Percentiles rank a stretch among this genome's conserved stretches.
Evolutionary conservation across 2,113 vertebrate genomes (phyloP).

Genomic region (Tautogolabrus adspersus): DNA sequence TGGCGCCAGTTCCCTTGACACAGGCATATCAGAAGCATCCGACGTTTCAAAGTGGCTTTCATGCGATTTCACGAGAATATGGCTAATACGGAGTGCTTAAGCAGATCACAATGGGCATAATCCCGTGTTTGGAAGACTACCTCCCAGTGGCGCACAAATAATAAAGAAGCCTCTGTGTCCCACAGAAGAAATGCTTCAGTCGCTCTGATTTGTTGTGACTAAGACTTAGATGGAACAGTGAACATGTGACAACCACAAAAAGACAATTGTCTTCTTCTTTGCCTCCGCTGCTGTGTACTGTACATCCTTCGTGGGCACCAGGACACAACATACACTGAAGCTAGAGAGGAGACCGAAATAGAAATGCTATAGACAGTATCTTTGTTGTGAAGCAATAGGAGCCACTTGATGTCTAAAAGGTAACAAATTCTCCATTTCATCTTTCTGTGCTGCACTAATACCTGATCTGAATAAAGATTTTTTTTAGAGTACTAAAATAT

Average conservation of each 20-base stretch:
- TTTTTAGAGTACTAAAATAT: slow-evolving; percentile 19
- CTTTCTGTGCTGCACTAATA: slow-evolving; percentile 21
- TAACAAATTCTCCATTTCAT: slow-evolving; percentile 11
- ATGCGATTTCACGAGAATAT: slow-evolving; percentile 65
- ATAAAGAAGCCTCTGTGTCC: slow-evolving; percentile 48
- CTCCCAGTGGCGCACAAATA: slow-evolving; percentile 40
- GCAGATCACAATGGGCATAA: slow-evolving; percentile 71
- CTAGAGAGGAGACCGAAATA: slow-evolving; percentile 30
- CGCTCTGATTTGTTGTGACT: slow-evolving; percentile 66
- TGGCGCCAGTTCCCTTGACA: slow-evolving; percentile 52
- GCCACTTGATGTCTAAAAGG: background rate
- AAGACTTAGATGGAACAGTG: slow-evolving; percentile 49
- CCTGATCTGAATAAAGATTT: slow-evolving; percentile 38
- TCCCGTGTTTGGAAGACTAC: slow-evolving; percentile 67
- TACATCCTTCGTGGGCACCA: slow-evolving; percentile 36
- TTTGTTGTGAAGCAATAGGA: slow-evolving; percentile 18
- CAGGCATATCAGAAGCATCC: slow-evolving; percentile 63
- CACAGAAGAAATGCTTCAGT: slow-evolving; percentile 37
- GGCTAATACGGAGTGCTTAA: slow-evolving; percentile 65
- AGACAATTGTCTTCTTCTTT: slow-evolving; percentile 37
- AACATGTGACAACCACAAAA: slow-evolving; percentile 57
- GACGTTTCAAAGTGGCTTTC: slow-evolving; percentile 74
- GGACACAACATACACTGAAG: slow-evolving; percentile 30
- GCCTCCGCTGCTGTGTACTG: slow-evolving; percentile 13
- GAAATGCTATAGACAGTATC: slow-evolving; percentile 29